Evolutionary conservation across 2,113 vertebrate species (phyloP).

Genomic region (Sinosuthora webbiana): DNA sequence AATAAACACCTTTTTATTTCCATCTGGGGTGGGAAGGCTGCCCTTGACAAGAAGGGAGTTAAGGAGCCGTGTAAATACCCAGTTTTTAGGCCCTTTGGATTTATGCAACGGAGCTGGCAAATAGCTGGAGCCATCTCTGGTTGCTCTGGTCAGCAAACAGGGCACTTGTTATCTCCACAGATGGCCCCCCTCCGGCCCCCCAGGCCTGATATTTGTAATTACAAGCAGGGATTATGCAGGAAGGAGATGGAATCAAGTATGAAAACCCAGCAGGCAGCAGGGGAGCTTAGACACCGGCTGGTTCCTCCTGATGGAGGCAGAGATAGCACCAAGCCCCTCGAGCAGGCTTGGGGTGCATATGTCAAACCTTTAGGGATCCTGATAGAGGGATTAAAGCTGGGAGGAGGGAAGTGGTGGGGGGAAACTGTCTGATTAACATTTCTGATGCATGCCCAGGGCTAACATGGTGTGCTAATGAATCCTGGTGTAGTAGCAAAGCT

Average conservation of each 20-base stretch:
- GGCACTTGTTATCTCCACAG: not conserved
- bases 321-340: not conserved
- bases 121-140: not conserved
- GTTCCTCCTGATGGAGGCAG: not conserved
- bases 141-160: not conserved
- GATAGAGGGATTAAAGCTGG: conserved; percentile 10
- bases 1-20: not conserved
- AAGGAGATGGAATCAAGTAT: conserved; percentile 6
- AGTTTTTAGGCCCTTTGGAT: not conserved
- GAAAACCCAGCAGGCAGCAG: not conserved
- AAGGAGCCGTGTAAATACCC: not conserved
- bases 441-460: not conserved
- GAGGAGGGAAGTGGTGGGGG: not conserved
- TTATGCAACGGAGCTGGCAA: not conserved
- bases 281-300: conserved; percentile 17
- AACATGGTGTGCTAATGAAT: not conserved
- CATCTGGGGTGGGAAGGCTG: not conserved
- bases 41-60: not conserved
- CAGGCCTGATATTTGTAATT: conserved; percentile 23
- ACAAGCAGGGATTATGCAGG: conserved; percentile 42
- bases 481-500: not conserved
- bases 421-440: conserved; percentile 25
- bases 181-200: not conserved
- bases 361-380: not conserved
- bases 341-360: not conserved